Evolutionary conservation across 2,888 invertebrate genomes (phyloP).

Genomic region (Clepsis dumicolana): DNA sequence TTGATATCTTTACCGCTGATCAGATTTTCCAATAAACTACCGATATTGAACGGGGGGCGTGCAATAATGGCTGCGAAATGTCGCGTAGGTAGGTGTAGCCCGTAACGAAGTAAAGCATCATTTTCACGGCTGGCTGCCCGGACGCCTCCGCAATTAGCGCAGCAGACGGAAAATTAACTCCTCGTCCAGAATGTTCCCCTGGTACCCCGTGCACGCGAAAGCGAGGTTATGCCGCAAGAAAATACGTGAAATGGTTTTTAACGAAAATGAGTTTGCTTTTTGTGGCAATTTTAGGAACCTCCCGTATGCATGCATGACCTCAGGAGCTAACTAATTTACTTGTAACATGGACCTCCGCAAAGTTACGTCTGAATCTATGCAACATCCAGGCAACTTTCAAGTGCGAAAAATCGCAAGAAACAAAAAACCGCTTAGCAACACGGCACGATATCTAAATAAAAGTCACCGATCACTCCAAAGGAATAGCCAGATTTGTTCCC

Average conservation of each 20-base stretch:
- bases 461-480: slow-evolving; percentile 23
- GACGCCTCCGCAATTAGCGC: slow-evolving; percentile 45
- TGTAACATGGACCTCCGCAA: too few relatives aligned
- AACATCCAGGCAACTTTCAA: neutral
- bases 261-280: too few relatives aligned
- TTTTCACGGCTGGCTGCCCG: slow-evolving; percentile 43
- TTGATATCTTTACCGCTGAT: slow-evolving; percentile 6
- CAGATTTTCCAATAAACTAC: slow-evolving; percentile 31
- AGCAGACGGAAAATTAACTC: slow-evolving; percentile 47
- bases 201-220: slow-evolving; percentile 20
- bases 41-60: slow-evolving; percentile 20
- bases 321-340: too few relatives aligned
- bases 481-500: slow-evolving; percentile 32
- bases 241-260: neutral
- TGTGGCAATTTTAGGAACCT: too few relatives aligned
- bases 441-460: slow-evolving; percentile 33
- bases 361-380: too few relatives aligned
- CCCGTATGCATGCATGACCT: too few relatives aligned
- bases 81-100: slow-evolving; percentile 22
- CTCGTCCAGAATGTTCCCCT: slow-evolving; percentile 32
- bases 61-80: slow-evolving; percentile 24
- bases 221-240: slow-evolving; percentile 8
- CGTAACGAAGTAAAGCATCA: slow-evolving; percentile 39
- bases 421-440: slow-evolving; percentile 8
- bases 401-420: neutral